Evolutionary conservation across 2,888 invertebrate species (phyloP), one percentile per base, ranked within the genome.

Genomic region (Drosophila percnosoma): DNA sequence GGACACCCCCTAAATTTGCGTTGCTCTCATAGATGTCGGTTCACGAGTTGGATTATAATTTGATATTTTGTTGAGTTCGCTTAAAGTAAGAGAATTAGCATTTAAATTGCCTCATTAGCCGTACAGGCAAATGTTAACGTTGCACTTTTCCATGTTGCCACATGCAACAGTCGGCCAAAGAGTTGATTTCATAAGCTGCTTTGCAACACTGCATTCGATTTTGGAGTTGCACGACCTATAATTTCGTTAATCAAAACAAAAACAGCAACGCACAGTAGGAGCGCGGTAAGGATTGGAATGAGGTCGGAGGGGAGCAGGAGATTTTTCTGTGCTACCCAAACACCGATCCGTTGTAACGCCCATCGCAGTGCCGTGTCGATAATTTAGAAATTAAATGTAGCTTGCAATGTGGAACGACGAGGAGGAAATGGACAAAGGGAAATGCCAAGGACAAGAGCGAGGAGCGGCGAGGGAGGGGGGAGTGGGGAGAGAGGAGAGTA

Each of bases 371-470:
- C 59, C 78, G 89, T 51, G 75, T 71, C 90, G 75, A 88, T 90
- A 89, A 85, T 85, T 85, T 87, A 79, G 86, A 85, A 85, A 85
- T 89, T 87, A 85, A 85, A 85, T 87, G 82, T 89, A 75, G 86
- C 75, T 71, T 73, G 63, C 68, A 65, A 51, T 24, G 29, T 33
- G 52, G 45, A 61, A 49, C 27, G 52, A 21, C 24, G 34, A 15
- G 40, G 13, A 68, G 38, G 10, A 33, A 34, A 36, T 21, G 31
- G 34, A 62, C 45, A 13, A 38, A 18, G 31, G 24, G 10, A 34
- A 42, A 36, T 18, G 8, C 4, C 15, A 24, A n/a, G 58, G 36
- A 36, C 42, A 63, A 21, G 29, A 36, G 18, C 15, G 11, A 10
- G 34, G 51, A 21, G 15, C 2, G 24, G 4, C 18, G 36, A 13